These are phyloP conservation scores for Phytoseiulus persimilis DNA, from an alignment of 2,888 invertebrate genomes.

Conservation along the genomic window DNA sequence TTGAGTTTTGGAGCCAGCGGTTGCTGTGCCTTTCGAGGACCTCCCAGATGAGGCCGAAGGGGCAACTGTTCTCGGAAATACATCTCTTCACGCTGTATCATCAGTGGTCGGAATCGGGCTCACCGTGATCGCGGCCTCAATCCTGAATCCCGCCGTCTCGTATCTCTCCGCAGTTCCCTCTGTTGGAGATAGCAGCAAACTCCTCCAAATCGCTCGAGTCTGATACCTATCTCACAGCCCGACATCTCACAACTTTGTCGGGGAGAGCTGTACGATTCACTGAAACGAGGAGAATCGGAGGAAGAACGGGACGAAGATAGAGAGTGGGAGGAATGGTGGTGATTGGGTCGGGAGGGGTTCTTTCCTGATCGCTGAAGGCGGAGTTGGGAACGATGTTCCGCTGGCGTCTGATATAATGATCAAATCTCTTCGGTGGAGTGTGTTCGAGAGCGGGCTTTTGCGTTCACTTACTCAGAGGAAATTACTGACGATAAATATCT, in stretches of 20 bases:
- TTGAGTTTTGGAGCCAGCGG: too few relatives aligned
- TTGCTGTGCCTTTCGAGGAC: too few relatives aligned
- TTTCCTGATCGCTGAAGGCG: not conserved
- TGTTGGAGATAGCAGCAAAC: not conserved
- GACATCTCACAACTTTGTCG: not conserved
- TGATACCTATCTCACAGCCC: not conserved
- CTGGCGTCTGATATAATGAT: not conserved
- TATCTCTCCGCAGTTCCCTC: not conserved
- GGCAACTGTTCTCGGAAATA: too few relatives aligned
- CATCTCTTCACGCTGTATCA: too few relatives aligned
- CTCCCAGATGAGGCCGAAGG: too few relatives aligned
- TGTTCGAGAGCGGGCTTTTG: not conserved
- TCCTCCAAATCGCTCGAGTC: not conserved
- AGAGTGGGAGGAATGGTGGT: not conserved
- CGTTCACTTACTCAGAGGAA: conserved; percentile 5
- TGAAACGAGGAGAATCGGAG: not conserved
- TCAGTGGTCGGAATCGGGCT: too few relatives aligned
- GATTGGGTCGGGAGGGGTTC: not conserved
- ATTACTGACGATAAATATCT: not conserved
- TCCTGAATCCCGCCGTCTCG: not conserved
- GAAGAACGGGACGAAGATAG: not conserved
- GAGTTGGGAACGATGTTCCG: not conserved
- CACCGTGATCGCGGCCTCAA: not conserved
- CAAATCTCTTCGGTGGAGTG: not conserved
- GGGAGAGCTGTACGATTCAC: not conserved